Percentiles rank a stretch among this genome's conserved stretches.
These are phyloP conservation scores for Nemotelus nigrinus DNA, from an alignment of 2,888 invertebrate species.

Conservation along the genomic window DNA sequence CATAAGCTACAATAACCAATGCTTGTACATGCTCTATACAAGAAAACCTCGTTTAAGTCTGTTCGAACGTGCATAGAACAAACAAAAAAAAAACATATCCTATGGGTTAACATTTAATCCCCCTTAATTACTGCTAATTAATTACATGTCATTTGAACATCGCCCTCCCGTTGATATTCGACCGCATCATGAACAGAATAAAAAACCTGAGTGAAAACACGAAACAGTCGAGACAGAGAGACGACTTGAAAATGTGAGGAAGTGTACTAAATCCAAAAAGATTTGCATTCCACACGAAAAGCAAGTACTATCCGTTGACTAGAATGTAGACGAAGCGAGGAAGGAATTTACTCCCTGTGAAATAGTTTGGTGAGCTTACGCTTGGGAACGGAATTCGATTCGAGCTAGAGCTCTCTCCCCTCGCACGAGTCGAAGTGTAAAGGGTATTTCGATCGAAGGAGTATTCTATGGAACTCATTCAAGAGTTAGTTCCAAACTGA, in stretches of 20 bases:
- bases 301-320: too few relatives aligned
- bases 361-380: too few relatives aligned
- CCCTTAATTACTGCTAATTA: slow-evolving; percentile 55
- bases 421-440: too few relatives aligned
- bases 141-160: slow-evolving; percentile 54
- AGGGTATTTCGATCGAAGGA: too few relatives aligned
- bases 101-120: slow-evolving; percentile 53
- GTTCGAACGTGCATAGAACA: slow-evolving; percentile 28
- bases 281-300: slow-evolving; percentile 39
- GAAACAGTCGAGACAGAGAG: slow-evolving; percentile 18
- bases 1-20: slow-evolving; percentile 6
- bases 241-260: slow-evolving; percentile 21
- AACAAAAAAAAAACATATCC: slow-evolving; percentile 39
- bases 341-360: not conserved
- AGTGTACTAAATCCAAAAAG: slow-evolving; percentile 33
- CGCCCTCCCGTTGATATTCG: slow-evolving; percentile 53
- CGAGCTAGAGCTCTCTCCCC: too few relatives aligned
- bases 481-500: too few relatives aligned
- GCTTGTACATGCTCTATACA: slow-evolving; percentile 1
- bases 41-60: slow-evolving; percentile 17
- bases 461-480: too few relatives aligned
- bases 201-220: slow-evolving; percentile 22
- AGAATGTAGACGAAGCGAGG: not conserved
- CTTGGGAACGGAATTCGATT: too few relatives aligned
- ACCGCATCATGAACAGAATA: slow-evolving; percentile 37